Conservation (phyloP, 2,888 invertebrate genomes). For the Micropterix aruncella region DNA sequence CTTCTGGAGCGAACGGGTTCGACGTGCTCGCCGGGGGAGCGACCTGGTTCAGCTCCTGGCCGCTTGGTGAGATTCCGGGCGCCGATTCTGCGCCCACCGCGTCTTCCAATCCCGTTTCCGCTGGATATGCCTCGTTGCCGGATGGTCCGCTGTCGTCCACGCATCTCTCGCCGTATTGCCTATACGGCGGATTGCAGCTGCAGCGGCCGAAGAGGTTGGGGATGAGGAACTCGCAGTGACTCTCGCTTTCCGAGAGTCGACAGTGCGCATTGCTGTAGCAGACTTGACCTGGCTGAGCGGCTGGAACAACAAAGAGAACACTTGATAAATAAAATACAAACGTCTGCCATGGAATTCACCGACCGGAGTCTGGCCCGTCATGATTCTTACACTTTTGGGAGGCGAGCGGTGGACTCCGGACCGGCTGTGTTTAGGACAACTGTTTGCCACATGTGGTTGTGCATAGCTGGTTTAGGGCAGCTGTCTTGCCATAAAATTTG, state of each 20-base stretch:
- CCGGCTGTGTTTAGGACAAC: no score
- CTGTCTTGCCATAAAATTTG: no score
- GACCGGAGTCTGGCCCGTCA: no score
- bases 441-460: no score
- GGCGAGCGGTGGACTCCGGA: no score
- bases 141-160: conserved; percentile 25
- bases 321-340: no score
- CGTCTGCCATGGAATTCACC: no score
- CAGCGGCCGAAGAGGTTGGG: conserved; percentile 83
- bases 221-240: conserved; percentile 80
- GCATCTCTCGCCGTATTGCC: conserved; percentile 51
- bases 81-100: conserved; percentile 28
- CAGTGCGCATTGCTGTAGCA: conserved; percentile 87
- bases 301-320: no score
- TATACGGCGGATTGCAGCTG: conserved; percentile 56
- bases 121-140: conserved; percentile 11
- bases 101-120: conserved; percentile 22
- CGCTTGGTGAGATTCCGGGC: conserved; percentile 15
- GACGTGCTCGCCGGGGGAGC: conserved; percentile 17
- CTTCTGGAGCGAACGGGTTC: conserved; percentile 15
- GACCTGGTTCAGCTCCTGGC: conserved; percentile 15
- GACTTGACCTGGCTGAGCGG: conserved; percentile 72
- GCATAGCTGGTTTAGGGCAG: no score
- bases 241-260: conserved; percentile 66
- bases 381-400: no score